These are phyloP conservation scores for Sesia bembeciformis DNA, from an alignment of 2,888 invertebrate species.

Conservation along the genomic window DNA sequence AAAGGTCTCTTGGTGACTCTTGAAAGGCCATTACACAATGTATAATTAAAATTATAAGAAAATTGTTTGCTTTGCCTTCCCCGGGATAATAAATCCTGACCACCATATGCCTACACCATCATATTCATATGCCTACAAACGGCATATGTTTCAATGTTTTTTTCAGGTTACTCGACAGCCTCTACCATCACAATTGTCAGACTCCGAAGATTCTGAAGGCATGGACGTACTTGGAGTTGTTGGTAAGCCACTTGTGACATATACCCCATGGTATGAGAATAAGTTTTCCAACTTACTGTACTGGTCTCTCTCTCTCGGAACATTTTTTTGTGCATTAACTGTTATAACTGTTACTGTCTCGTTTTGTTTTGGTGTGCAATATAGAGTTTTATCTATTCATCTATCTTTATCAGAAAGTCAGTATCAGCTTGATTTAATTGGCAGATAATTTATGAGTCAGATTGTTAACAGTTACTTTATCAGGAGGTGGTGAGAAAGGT, in stretches of 20 bases:
- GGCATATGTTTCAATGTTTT: background rate
- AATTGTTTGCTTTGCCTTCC: background rate
- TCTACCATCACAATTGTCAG: conserved; percentile 35
- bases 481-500: too few species aligned
- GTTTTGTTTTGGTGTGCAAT: too few species aligned
- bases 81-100: background rate
- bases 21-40: too few species aligned
- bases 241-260: conserved; percentile 26
- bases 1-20: too few species aligned
- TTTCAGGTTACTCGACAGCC: conserved; percentile 42
- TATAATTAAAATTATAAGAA: too few species aligned
- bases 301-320: too few species aligned
- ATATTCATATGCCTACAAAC: background rate
- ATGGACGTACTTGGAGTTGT: conserved; percentile 62
- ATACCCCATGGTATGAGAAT: too few species aligned
- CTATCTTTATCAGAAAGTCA: background rate
- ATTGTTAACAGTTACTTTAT: background rate
- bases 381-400: background rate
- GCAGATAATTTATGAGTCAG: too few species aligned
- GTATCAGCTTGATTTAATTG: background rate
- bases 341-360: too few species aligned
- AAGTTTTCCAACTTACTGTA: too few species aligned
- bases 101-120: background rate
- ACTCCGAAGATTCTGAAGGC: conserved; percentile 63
- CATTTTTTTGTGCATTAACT: background rate